A percentile compares a stretch with the other conserved stretches of the same genome.
Evolutionary conservation across 2,888 invertebrate species (phyloP).

Genomic region (Nomada goodeniana): DNA sequence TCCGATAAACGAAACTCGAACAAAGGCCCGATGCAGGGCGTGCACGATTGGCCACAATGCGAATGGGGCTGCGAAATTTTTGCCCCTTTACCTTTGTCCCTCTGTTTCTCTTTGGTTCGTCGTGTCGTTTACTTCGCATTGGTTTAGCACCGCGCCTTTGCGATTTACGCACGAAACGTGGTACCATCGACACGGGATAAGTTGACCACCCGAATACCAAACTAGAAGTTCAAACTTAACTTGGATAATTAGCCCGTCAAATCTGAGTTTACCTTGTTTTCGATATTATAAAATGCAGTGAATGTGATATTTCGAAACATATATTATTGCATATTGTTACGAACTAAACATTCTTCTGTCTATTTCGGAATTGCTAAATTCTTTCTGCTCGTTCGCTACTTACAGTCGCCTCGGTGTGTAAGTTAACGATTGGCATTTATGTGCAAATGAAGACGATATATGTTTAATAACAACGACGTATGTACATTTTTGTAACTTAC

Average conservation of each 20-base stretch:
- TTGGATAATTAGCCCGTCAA: neutral
- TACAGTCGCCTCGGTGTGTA: too few species aligned
- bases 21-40: conserved; percentile 47
- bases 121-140: neutral
- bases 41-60: conserved; percentile 42
- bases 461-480: too few species aligned
- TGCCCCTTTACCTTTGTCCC: conserved; percentile 7
- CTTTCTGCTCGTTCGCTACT: too few species aligned
- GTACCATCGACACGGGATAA: conserved; percentile 1
- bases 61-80: conserved; percentile 36
- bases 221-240: neutral
- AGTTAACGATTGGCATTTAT: too few species aligned
- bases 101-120: neutral
- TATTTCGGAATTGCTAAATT: too few species aligned
- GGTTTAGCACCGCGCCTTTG: conserved; percentile 7
- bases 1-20: conserved; percentile 62
- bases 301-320: too few species aligned
- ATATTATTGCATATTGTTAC: too few species aligned
- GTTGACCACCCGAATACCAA: neutral
- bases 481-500: too few species aligned
- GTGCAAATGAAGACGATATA: too few species aligned
- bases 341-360: too few species aligned
- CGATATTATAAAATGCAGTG: too few species aligned
- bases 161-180: conserved; percentile 20
- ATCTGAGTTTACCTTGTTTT: neutral